Conservation (phyloP, 2,113 vertebrate species). For the Sylvia atricapilla region DNA sequence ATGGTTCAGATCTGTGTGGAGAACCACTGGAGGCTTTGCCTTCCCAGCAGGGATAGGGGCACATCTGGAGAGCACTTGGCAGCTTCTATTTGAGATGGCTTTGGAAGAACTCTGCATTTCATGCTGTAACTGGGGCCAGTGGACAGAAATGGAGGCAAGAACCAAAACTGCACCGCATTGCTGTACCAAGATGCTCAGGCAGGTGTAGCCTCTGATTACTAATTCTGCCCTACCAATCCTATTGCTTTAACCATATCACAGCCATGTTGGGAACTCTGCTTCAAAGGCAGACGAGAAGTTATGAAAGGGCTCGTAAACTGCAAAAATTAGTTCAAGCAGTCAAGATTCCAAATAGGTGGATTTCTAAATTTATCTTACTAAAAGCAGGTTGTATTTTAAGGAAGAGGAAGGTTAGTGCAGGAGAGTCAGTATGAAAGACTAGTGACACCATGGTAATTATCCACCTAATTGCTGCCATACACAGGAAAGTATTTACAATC, state of each 20-base stretch:
- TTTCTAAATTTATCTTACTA: background rate
- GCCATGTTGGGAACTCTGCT: background rate
- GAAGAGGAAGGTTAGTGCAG: background rate
- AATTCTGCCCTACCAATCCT: background rate
- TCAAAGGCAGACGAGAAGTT: background rate
- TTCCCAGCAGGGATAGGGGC: accelerated
- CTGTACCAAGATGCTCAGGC: background rate
- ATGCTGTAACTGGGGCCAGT: background rate
- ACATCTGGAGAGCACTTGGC: background rate
- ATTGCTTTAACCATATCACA: background rate
- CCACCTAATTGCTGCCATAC: background rate
- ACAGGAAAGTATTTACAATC: background rate
- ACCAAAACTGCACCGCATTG: background rate
- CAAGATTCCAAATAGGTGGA: background rate
- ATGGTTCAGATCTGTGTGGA: background rate
- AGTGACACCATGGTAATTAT: background rate
- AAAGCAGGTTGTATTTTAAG: background rate
- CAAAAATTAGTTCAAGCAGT: background rate
- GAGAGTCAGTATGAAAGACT: background rate
- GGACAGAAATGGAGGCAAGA: background rate
- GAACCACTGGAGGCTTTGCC: background rate
- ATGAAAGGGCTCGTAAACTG: background rate
- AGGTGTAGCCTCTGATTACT: background rate
- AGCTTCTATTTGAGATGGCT: background rate
- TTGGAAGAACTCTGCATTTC: background rate